Conservation (phyloP, 1,140 invertebrate species). For the Cephus cinctus region DNA sequence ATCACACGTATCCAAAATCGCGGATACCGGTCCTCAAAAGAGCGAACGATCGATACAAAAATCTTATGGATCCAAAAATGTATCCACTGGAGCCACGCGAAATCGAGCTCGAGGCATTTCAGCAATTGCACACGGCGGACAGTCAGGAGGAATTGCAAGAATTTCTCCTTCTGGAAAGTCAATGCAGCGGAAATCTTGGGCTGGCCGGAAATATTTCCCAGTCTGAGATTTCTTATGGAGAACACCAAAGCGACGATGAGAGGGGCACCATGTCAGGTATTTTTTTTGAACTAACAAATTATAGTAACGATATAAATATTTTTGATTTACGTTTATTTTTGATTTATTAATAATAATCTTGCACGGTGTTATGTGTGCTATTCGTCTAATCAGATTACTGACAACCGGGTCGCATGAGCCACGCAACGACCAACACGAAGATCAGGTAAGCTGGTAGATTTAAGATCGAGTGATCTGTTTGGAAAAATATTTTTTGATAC, state of each 20-base stretch:
- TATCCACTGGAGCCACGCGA: constrained; percentile 62
- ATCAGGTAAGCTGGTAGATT: constrained; percentile 22
- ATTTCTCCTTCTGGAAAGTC: constrained; percentile 65
- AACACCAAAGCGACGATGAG: constrained; percentile 40
- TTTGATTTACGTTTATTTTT: constrained; percentile 6
- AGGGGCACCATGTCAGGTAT: constrained; percentile 49
- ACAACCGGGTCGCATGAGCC: constrained; percentile 31
- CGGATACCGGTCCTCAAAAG: constrained; percentile 44
- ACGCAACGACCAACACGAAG: constrained; percentile 19
- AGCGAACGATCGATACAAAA: constrained; percentile 31
- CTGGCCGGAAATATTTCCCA: constrained; percentile 54
- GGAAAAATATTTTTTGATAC: constrained; percentile 4
- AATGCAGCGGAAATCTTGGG: constrained; percentile 59
- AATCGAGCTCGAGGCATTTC: constrained; percentile 60
- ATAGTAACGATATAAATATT: constrained; percentile 11
- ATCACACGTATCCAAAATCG: constrained; percentile 59
- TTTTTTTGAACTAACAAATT: constrained; percentile 14
- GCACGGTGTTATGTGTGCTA: constrained; percentile 32
- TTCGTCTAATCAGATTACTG: constrained; percentile 46
- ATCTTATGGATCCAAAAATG: constrained; percentile 45
- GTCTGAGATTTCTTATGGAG: constrained; percentile 38
- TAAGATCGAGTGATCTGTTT: background rate
- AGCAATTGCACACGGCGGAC: constrained; percentile 62
- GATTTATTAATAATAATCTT: constrained; percentile 14
- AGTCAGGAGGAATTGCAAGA: constrained; percentile 67